A percentile compares a stretch with the other conserved stretches of the same genome.
These are phyloP conservation scores for Hyposoter dolosus DNA, from an alignment of 2,888 invertebrate genomes.

Conservation along the genomic window DNA sequence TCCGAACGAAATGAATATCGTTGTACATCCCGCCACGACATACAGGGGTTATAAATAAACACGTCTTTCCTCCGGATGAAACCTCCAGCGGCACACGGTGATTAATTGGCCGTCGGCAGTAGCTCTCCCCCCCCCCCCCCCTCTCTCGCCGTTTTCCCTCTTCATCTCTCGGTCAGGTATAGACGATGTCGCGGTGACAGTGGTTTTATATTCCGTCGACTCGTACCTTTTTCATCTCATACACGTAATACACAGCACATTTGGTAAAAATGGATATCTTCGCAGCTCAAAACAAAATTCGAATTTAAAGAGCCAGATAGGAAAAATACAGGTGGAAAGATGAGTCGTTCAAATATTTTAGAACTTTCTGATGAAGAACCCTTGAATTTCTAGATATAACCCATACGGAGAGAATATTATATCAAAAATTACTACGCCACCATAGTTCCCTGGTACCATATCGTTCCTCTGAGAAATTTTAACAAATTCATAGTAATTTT, in stretches of 20 bases:
- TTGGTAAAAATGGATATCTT: constrained; percentile 11
- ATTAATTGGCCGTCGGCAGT: constrained; percentile 65
- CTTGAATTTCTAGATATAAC: neutral
- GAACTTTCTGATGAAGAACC: neutral
- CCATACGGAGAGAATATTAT: too few relatives aligned
- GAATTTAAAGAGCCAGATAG: neutral
- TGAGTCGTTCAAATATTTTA: neutral
- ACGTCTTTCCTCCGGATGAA: constrained; percentile 69
- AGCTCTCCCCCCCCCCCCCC: constrained; percentile 30
- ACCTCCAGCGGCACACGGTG: constrained; percentile 62
- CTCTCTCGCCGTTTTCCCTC: constrained; percentile 13
- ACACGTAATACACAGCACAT: constrained; percentile 50
- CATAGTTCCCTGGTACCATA: too few relatives aligned
- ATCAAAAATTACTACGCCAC: too few relatives aligned
- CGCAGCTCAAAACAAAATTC: neutral
- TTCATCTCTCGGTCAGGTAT: constrained; percentile 44
- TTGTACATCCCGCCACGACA: constrained; percentile 64
- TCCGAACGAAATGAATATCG: constrained; percentile 67
- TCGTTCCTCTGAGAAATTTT: too few relatives aligned
- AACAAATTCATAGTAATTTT: too few relatives aligned
- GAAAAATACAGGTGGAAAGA: neutral
- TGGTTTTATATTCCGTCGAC: constrained; percentile 22
- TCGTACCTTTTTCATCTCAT: constrained; percentile 18
- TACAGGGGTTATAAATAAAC: constrained; percentile 67
- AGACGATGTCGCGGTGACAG: constrained; percentile 37